Base-by-base conservation (phyloP, 2,113 vertebrate genomes). In the Oenanthe melanoleuca region DNA sequence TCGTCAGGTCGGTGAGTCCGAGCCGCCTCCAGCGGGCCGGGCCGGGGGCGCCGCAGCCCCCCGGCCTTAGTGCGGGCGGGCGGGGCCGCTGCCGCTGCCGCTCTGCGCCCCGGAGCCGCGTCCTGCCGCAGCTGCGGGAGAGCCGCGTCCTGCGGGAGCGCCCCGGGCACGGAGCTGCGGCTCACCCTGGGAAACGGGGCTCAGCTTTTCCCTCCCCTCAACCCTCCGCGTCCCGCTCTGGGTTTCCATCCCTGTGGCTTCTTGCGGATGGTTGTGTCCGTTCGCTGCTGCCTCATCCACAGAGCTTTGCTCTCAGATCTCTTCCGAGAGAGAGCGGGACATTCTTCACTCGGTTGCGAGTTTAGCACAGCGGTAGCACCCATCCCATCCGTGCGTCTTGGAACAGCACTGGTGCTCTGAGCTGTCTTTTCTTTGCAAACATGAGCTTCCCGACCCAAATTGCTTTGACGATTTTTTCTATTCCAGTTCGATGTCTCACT, bases 141-240 rank as follows among this genome's bases (percentile, higher is more conserved):
- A 53, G 0, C 31, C 0, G 6, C 52, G 31, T 11, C 60, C 52
- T 12, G 5, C 3, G 49, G 3, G 5, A 26, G 8, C 1, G 25
- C 47, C 50, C 7, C 12, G 19, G 81, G 60, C 17, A 11, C 15
- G 2, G 7, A 29, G 6, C 73, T 6, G 72, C 53, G 21, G 42
- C 17, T 2, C 23, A 21, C 2, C 78, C 23, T 2, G 31, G 15
- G 53, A 10, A 12, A n/a, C 34, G 18, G n/a, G n/a, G 70, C 40
- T 61, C 47, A 31, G 70, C 70, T 31, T 52, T 16, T 26, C 9
- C 50, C 50, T 52, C 50, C 50, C 49, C 47, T 61, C 55, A 31
- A 29, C 70, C 45, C 66, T n/a, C 73, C n/a, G 52, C 38, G 8
- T 12, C 23, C 11, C 60, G 52, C 69, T 25, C 25, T 8, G 10